phyloP scores from a whole-genome alignment of 2,797 vertebrate species.

The Neosilurus hyrtlii region DNA sequence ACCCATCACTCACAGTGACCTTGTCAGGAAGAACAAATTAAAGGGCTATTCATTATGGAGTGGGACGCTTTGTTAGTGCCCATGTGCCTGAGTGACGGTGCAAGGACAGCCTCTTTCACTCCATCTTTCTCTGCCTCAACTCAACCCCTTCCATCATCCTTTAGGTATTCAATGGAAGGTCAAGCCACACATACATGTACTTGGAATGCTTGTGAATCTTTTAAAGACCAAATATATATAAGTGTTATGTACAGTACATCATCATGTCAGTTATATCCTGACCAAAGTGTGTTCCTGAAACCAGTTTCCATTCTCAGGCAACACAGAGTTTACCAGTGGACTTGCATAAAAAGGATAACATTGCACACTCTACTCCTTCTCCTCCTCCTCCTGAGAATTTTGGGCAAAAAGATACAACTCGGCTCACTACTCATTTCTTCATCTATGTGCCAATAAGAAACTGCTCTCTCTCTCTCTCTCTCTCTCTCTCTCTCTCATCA shows the following conservation, averaged over 20 bases:
- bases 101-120: constrained; percentile 57
- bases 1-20: constrained; percentile 59
- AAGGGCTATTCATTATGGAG: constrained; percentile 65
- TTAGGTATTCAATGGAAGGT: constrained; percentile 4
- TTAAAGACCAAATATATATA: neutral
- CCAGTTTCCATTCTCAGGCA: neutral
- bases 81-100: constrained; percentile 55
- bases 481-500: neutral
- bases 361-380: no score
- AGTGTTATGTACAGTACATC: neutral
- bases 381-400: neutral
- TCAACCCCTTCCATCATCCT: constrained; percentile 14
- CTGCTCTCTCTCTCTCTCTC: neutral
- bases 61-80: constrained; percentile 61
- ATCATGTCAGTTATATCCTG: neutral
- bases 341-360: neutral
- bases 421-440: neutral
- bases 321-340: neutral
- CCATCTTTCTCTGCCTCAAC: constrained; percentile 28
- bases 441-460: neutral
- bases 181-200: neutral
- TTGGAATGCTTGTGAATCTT: neutral
- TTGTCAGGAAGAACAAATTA: constrained; percentile 69
- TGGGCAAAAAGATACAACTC: neutral
- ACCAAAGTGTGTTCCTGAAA: neutral